These are phyloP conservation scores for Calycopis cecrops DNA, from an alignment of 1,140 invertebrate genomes.

Conservation along the genomic window DNA sequence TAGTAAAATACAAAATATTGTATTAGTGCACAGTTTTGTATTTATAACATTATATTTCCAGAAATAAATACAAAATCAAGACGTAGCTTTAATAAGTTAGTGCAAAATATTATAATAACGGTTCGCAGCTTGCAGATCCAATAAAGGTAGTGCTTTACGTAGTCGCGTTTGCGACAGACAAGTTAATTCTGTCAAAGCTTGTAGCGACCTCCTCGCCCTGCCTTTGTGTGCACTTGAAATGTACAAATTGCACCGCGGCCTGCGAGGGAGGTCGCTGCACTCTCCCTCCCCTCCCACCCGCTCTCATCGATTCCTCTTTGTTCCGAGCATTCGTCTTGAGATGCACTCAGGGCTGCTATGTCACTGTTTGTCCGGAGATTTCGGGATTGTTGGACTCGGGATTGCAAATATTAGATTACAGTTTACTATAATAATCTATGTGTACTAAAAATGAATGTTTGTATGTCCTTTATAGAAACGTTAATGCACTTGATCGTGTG, in stretches of 20 bases:
- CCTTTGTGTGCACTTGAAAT: conserved; percentile 73
- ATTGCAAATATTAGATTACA: too few species aligned
- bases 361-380: too few species aligned
- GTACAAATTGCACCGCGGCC: conserved; percentile 69
- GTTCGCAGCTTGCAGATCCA: conserved; percentile 32
- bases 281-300: conserved; percentile 43
- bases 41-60: too few species aligned
- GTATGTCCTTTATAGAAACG: too few species aligned
- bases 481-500: too few species aligned
- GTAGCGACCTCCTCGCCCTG: conserved; percentile 63
- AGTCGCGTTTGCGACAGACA: conserved; percentile 50
- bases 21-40: too few species aligned
- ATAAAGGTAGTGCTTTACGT: conserved; percentile 55
- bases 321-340: conserved; percentile 62
- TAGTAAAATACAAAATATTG: too few species aligned
- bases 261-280: conserved; percentile 58
- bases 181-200: conserved; percentile 73
- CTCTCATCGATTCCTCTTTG: conserved; percentile 69
- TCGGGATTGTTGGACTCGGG: too few species aligned
- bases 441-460: too few species aligned
- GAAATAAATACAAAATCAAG: too few species aligned
- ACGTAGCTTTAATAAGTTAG: neutral
- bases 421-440: too few species aligned
- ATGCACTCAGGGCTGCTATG: neutral
- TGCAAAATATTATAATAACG: conserved; percentile 10